phyloP scores from a whole-genome alignment of 2,797 vertebrate species.

The Melanotaenia parkinsoni region DNA sequence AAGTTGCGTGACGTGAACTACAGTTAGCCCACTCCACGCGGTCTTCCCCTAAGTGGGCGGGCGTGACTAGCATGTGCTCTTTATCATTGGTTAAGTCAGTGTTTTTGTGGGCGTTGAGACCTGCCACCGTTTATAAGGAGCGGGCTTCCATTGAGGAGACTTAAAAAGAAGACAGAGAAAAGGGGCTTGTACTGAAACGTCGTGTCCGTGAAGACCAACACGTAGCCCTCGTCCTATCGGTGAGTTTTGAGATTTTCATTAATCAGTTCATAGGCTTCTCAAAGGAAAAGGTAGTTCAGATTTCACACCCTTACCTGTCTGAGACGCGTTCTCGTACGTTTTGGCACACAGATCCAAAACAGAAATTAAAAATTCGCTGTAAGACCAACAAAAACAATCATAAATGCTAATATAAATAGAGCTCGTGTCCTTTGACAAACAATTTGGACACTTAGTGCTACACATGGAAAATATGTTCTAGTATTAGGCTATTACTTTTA shows the following conservation, averaged over 20 bases:
- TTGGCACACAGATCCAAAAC: background rate
- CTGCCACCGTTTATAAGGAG: conserved; percentile 22
- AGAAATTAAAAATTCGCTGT: background rate
- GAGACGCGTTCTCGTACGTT: background rate
- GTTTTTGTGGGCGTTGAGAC: conserved; percentile 41
- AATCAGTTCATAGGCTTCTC: background rate
- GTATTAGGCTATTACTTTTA: background rate
- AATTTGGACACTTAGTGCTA: background rate
- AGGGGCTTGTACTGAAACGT: accelerated
- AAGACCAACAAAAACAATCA: background rate
- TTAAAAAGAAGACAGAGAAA: background rate
- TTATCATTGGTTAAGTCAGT: conserved; percentile 51
- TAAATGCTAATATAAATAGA: background rate
- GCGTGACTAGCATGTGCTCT: conserved; percentile 15
- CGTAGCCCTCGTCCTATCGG: conserved; percentile 18
- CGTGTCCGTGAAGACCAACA: background rate
- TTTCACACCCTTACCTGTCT: conserved; percentile 28
- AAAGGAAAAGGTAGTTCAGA: background rate
- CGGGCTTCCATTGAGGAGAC: background rate
- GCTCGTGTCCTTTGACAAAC: background rate
- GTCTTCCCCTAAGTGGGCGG: conserved; percentile 43
- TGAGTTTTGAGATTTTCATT: conserved; percentile 47
- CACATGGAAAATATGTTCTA: background rate
- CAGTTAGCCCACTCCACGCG: conserved; percentile 5
- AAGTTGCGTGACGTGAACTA: conserved; percentile 7